Base-by-base conservation (phyloP, 53 echinoderm and acorn worm genomes). In the Astropecten irregularis region DNA sequence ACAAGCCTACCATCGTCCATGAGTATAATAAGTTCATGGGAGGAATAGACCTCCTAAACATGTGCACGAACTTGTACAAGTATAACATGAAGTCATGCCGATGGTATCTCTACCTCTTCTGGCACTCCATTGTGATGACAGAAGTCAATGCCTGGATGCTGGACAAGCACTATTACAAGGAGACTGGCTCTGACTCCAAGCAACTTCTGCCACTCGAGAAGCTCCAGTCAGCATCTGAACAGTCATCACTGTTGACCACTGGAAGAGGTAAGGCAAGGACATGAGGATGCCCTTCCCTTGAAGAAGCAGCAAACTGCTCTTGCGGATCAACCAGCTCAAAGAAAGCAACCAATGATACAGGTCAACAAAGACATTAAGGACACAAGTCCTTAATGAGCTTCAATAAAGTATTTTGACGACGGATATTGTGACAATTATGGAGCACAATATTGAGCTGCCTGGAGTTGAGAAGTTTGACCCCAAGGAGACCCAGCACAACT, bases 91-190 rank as follows among this genome's bases (percentile, higher is more conserved):
- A 64, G 32, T 68, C 68, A 11, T 33, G 56, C 40, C 52, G 87
- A 69, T 82, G 87, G 87, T 87, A 87, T 57, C 5, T n/a, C n/a
- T n/a, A n/a, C n/a, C n/a, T n/a, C n/a, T n/a, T 36, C 13, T 63
- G 61, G 82, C 49, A 36, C 82, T 28, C 82, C 53, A 42, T 77
- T 16, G 28, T 46, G 82, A 46, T 51, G 23, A 44, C 88, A 35
- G 28, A 83, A 44, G 82, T 70, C n/a, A 88, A 88, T 71, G 88
- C 82, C 70, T 88, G 88, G 88, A 38, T 82, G 30, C 23, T 82
- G 14, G 82, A 60, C 61, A 5, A 71, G 31, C 58, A 82, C 5
- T 30, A 88, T 40, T 57, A 60, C 31, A 60, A 60, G 18, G 53
- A 82, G 39, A 38, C 58, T n/a, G 71, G 59, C 11, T 30, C 42